These are phyloP conservation scores for Platycercus adscitus DNA, from an alignment of 2,113 vertebrate species.

Conservation along the genomic window DNA sequence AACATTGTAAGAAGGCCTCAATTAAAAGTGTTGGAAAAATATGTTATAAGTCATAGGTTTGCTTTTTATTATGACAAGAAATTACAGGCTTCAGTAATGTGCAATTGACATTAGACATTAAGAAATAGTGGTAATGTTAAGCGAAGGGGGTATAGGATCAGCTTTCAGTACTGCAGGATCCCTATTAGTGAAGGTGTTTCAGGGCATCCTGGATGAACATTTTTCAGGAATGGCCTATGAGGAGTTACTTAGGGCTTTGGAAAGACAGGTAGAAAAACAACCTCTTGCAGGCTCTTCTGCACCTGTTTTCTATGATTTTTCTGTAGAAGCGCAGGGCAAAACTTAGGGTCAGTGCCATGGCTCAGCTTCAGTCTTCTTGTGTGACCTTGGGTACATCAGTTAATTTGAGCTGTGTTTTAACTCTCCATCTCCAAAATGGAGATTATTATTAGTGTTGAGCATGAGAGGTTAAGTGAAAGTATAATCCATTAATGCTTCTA, in stretches of 20 bases:
- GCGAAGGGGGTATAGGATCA: neutral
- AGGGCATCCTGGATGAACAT: neutral
- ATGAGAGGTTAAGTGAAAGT: neutral
- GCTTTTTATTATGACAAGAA: neutral
- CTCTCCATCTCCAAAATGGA: neutral
- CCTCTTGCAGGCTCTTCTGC: neutral
- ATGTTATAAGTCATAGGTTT: neutral
- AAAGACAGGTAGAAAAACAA: neutral
- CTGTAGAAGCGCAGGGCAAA: neutral
- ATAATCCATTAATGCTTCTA: conserved; percentile 33
- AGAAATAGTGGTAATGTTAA: neutral
- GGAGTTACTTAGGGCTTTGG: neutral
- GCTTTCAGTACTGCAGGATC: neutral
- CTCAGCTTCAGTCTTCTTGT: neutral
- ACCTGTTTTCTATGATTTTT: neutral
- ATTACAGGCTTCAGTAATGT: neutral
- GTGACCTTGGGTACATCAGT: conserved; percentile 5
- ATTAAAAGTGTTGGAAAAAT: neutral
- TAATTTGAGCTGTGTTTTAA: neutral
- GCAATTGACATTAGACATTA: neutral
- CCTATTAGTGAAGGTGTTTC: neutral
- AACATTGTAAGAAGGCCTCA: neutral
- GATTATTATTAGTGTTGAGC: conserved; percentile 1
- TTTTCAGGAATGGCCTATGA: neutral
- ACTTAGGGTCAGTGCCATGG: neutral